These are phyloP conservation scores for Corticium candelabrum DNA, from an alignment of 37 sponge, comb jelly and placozoan species.

Conservation along the genomic window DNA sequence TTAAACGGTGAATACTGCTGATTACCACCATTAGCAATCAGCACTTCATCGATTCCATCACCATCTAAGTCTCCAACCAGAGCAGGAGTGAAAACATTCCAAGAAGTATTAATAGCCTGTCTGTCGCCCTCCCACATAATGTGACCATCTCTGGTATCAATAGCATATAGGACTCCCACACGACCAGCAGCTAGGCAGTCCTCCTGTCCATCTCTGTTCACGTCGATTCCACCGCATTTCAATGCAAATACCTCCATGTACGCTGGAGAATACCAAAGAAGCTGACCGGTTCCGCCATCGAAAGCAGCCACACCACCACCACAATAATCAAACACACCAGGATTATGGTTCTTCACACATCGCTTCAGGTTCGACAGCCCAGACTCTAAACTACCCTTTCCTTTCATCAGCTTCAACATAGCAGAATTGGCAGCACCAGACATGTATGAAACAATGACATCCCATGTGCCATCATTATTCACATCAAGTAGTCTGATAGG, in stretches of 20 bases:
- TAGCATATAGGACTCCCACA: slow-evolving; percentile 25
- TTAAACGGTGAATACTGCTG: slow-evolving; percentile 12
- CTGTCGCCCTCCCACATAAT: slow-evolving; percentile 47
- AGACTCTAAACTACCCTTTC: neutral
- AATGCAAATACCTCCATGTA: slow-evolving; percentile 30
- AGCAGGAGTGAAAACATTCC: slow-evolving; percentile 71
- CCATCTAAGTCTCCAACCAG: slow-evolving; percentile 53
- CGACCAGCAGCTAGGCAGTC: slow-evolving; percentile 62
- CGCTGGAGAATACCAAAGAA: slow-evolving; percentile 23
- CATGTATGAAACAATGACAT: slow-evolving; percentile 17
- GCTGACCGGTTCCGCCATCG: slow-evolving; percentile 30
- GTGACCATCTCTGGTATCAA: slow-evolving; percentile 26
- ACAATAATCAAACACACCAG: slow-evolving; percentile 5
- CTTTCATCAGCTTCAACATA: slow-evolving; percentile 8
- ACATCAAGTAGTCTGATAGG: slow-evolving; percentile 37
- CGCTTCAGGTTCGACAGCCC: too few species aligned
- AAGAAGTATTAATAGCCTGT: slow-evolving; percentile 12
- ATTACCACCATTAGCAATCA: slow-evolving; percentile 64
- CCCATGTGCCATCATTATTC: slow-evolving; percentile 39
- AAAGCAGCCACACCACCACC: slow-evolving; percentile 24
- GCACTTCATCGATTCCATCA: slow-evolving; percentile 60
- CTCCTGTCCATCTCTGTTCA: slow-evolving; percentile 30
- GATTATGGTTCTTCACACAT: neutral
- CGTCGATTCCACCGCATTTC: slow-evolving; percentile 29
- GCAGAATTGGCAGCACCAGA: neutral